phyloP scores from a whole-genome alignment of 2,113 vertebrate species.

The Riparia riparia region DNA sequence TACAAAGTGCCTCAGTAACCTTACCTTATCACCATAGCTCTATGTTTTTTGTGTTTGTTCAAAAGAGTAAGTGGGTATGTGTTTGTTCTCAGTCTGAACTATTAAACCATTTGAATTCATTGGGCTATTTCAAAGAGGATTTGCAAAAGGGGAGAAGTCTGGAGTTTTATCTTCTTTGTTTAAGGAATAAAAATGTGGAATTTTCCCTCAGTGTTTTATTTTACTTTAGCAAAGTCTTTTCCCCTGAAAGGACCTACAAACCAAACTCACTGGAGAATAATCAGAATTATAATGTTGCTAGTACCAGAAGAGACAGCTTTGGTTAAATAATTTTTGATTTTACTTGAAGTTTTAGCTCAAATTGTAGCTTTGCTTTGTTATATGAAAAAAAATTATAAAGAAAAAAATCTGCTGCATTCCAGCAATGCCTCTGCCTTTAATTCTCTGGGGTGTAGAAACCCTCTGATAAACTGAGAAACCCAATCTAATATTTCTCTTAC shows the following conservation, averaged over 20 bases:
- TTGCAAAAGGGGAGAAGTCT: not conserved
- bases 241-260: not conserved
- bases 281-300: not conserved
- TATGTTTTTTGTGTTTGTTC: not conserved
- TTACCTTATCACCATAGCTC: not conserved
- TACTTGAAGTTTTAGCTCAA: not conserved
- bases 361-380: not conserved
- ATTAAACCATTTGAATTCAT: not conserved
- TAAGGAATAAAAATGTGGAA: not conserved
- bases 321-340: no score
- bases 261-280: not conserved
- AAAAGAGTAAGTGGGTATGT: not conserved
- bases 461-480: not conserved
- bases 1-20: not conserved
- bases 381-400: not conserved
- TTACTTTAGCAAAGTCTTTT: not conserved
- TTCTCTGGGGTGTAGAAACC: not conserved
- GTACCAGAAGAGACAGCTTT: not conserved
- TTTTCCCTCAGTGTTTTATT: not conserved
- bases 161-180: not conserved
- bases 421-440: not conserved
- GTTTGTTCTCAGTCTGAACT: not conserved
- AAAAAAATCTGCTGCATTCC: not conserved
- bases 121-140: not conserved
- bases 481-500: not conserved